A percentile compares a stretch with the other conserved stretches of the same genome.
Conservation (phyloP, 1,140 invertebrate genomes). For the Dendroctonus ponderosae region DNA sequence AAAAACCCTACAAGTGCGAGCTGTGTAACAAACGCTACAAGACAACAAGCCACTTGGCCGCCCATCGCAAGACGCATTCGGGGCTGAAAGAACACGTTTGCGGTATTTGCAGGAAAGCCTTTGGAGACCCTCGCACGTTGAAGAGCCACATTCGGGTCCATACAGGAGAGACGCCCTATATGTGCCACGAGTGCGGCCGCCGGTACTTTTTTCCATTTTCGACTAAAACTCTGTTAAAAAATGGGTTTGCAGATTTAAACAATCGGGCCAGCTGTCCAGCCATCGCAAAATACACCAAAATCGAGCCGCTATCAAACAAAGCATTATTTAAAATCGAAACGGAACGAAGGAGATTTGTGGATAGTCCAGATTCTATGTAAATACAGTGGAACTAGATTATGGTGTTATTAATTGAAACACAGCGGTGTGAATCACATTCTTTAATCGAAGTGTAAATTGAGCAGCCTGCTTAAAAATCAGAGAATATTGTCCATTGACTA, state of each 20-base stretch:
- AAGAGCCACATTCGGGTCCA: conserved; percentile 55
- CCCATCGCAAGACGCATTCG: conserved; percentile 55
- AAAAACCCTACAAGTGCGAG: conserved; percentile 56
- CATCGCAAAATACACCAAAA: conserved; percentile 42
- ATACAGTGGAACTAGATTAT: too few relatives aligned
- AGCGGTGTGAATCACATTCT: too few relatives aligned
- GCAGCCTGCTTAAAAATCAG: too few relatives aligned
- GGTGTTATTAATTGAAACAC: too few relatives aligned
- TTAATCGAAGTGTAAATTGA: too few relatives aligned
- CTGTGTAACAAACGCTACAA: conserved; percentile 55
- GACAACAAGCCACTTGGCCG: conserved; percentile 56
- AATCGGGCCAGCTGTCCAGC: conserved; percentile 44
- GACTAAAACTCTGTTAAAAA: background rate
- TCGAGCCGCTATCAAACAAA: background rate
- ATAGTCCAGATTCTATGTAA: too few relatives aligned
- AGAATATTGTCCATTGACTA: too few relatives aligned
- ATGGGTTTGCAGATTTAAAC: conserved; percentile 20
- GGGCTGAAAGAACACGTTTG: conserved; percentile 56
- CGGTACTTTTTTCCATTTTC: conserved; percentile 32
- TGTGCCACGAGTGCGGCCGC: conserved; percentile 42
- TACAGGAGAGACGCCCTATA: conserved; percentile 50
- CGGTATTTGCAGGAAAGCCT: conserved; percentile 54
- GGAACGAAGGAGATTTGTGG: too few relatives aligned
- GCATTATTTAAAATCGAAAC: background rate
- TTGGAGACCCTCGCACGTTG: conserved; percentile 55